Percentiles rank a stretch among this genome's conserved stretches.
These are phyloP conservation scores for Nasonia giraulti DNA, from an alignment of 1,140 invertebrate species.

Conservation along the genomic window DNA sequence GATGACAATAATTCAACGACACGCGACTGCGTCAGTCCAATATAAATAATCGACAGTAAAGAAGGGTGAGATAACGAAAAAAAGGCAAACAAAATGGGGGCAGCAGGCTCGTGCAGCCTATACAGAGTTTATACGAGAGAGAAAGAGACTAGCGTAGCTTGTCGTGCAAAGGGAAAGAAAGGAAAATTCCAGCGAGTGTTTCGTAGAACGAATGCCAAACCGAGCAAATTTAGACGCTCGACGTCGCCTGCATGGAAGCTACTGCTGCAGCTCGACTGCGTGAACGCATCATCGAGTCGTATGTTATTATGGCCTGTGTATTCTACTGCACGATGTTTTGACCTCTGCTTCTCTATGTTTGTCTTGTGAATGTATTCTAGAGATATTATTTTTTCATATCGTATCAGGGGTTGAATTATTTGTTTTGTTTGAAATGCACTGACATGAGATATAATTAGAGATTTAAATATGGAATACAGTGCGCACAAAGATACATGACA, in stretches of 20 bases:
- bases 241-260: constrained; percentile 40
- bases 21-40: background rate
- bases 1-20: background rate
- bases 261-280: background rate
- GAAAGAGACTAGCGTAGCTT: background rate
- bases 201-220: constrained; percentile 58
- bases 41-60: constrained; percentile 17
- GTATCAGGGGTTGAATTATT: too few species aligned
- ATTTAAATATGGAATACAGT: too few species aligned
- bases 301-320: background rate
- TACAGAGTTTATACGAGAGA: background rate
- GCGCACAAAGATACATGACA: too few species aligned
- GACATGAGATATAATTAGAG: too few species aligned
- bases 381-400: background rate
- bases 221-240: constrained; percentile 58
- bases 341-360: background rate
- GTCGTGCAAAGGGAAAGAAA: constrained; percentile 19
- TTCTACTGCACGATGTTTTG: background rate
- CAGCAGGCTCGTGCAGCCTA: background rate
- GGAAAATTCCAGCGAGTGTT: constrained; percentile 35
- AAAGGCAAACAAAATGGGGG: background rate
- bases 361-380: background rate
- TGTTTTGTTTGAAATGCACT: too few species aligned
- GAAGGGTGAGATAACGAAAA: constrained; percentile 21
- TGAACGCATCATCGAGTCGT: background rate